A percentile compares a stretch with the other conserved stretches of the same genome.
Evolutionary conservation across 1,140 invertebrate genomes (phyloP).

Genomic region (Vollenhovia emeryi): DNA sequence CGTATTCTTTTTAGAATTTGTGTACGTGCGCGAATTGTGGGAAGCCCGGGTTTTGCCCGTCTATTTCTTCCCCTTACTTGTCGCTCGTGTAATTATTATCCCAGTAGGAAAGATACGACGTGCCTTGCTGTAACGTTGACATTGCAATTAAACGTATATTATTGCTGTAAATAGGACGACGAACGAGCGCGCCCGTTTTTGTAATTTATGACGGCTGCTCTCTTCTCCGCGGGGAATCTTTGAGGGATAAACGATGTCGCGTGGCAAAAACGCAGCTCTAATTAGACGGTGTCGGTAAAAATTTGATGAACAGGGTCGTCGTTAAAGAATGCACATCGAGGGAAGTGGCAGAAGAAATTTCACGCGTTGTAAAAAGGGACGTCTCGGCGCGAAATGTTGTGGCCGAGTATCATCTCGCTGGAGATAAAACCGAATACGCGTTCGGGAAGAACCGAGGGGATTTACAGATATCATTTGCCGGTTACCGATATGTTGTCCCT

Average conservation of each 20-base stretch:
- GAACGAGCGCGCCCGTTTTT: constrained; percentile 40
- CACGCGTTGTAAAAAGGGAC: neutral
- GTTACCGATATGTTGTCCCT: neutral
- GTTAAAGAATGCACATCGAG: neutral
- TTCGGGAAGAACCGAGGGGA: neutral
- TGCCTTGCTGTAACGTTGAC: constrained; percentile 57
- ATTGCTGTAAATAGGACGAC: constrained; percentile 64
- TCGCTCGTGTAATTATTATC: constrained; percentile 67
- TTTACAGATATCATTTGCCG: neutral
- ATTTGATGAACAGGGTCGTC: neutral
- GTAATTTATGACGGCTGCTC: constrained; percentile 43
- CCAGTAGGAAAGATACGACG: constrained; percentile 41
- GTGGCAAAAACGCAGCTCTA: constrained; percentile 35
- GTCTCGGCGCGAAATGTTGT: neutral
- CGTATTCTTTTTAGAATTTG: neutral
- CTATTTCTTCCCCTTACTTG: neutral
- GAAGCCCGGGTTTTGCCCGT: neutral
- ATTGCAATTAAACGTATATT: constrained; percentile 75
- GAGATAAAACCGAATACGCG: neutral
- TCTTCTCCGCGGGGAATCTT: neutral
- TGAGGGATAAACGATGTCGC: constrained; percentile 29
- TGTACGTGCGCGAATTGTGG: neutral
- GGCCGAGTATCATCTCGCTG: neutral
- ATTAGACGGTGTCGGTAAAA: constrained; percentile 39
- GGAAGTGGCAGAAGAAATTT: neutral